Conservation (phyloP, 2,797 vertebrate genomes). For the Ctenosaura bakeri region DNA sequence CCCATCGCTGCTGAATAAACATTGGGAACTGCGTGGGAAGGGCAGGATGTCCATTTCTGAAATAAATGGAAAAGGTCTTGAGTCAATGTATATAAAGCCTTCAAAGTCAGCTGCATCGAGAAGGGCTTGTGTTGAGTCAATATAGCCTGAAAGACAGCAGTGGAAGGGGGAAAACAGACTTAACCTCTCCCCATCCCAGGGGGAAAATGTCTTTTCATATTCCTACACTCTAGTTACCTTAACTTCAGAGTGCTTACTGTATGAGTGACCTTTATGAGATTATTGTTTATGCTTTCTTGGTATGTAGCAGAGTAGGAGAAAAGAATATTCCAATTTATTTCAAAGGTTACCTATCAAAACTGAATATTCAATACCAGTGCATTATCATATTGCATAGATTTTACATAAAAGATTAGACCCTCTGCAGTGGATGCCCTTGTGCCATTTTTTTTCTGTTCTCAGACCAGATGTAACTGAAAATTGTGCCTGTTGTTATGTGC, state of each 20-base stretch:
- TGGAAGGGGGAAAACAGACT: constrained; percentile 63
- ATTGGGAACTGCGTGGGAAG: not conserved
- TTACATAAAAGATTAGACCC: constrained; percentile 70
- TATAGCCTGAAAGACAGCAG: constrained; percentile 29
- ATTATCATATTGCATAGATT: constrained; percentile 77
- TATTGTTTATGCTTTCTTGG: constrained; percentile 82
- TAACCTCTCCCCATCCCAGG: constrained; percentile 37
- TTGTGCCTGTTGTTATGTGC: not conserved
- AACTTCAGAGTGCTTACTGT: constrained; percentile 68
- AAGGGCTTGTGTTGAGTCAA: constrained; percentile 25
- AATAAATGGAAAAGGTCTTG: not conserved
- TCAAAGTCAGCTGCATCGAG: not conserved
- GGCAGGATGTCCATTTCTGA: not conserved
- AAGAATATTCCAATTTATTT: constrained; percentile 86
- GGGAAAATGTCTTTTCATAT: constrained; percentile 58
- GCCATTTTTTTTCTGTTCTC: constrained; percentile 34
- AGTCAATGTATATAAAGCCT: not conserved
- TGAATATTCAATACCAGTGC: constrained; percentile 79
- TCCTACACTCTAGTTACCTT: constrained; percentile 62
- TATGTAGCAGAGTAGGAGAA: constrained; percentile 72
- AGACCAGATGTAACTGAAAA: constrained; percentile 41
- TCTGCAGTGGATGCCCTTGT: constrained; percentile 58
- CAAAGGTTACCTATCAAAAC: constrained; percentile 86
- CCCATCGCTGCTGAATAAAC: no score
- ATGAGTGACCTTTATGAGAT: constrained; percentile 83